Evolutionary conservation across 2,888 invertebrate species (phyloP).

Genomic region (Ectemnius continuus): DNA sequence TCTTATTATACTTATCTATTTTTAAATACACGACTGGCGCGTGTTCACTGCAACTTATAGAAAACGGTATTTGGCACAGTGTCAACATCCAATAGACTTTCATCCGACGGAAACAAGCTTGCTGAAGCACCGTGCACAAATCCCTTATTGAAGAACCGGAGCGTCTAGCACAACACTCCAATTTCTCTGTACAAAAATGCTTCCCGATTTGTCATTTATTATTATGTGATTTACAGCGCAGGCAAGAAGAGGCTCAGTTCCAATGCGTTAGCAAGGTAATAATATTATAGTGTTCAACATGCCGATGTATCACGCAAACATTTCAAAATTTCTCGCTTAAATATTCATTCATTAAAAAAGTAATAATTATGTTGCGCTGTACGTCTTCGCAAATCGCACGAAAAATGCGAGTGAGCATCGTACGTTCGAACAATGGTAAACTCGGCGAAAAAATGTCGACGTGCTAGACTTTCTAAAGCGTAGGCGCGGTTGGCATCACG

Average conservation of each 20-base stretch:
- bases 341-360: constrained; percentile 3
- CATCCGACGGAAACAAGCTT: too few species aligned
- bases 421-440: too few species aligned
- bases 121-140: too few species aligned
- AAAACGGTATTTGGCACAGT: constrained; percentile 22
- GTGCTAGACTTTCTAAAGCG: constrained; percentile 54
- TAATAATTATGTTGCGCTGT: neutral
- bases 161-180: too few species aligned
- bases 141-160: too few species aligned
- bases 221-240: constrained; percentile 82
- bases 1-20: constrained; percentile 1
- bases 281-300: neutral
- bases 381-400: too few species aligned
- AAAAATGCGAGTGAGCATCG: too few species aligned
- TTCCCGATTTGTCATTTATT: too few species aligned
- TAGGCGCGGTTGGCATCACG: constrained; percentile 43
- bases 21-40: neutral
- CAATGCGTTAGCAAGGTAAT: constrained; percentile 92
- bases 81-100: neutral
- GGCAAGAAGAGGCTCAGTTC: constrained; percentile 90
- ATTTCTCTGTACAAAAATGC: too few species aligned
- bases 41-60: constrained; percentile 19
- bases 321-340: constrained; percentile 9
- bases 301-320: neutral
- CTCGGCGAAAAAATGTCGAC: too few species aligned